Conservation (phyloP, 2,113 vertebrate species). For the Caracal caracal region DNA sequence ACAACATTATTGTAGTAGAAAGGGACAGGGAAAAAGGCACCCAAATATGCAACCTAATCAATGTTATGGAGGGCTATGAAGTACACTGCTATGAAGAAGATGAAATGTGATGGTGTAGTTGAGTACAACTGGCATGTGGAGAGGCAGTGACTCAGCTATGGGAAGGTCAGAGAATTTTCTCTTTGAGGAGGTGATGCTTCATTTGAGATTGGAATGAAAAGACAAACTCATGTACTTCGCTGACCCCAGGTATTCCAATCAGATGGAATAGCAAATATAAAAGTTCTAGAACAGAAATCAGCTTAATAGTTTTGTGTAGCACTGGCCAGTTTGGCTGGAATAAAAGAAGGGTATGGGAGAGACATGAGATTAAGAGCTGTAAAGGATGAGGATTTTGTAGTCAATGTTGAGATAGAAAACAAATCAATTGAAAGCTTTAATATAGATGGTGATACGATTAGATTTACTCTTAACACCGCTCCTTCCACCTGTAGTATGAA, state of each 20-base stretch:
- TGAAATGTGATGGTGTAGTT: not conserved
- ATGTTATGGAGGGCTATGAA: not conserved
- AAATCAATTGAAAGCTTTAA: not conserved
- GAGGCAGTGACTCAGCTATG: not conserved
- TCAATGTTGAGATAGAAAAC: not conserved
- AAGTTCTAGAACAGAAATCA: not conserved
- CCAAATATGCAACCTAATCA: not conserved
- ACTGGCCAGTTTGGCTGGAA: not conserved
- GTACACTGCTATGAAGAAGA: not conserved
- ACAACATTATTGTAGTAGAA: too few relatives aligned
- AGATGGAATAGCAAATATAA: not conserved
- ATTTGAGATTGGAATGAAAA: not conserved
- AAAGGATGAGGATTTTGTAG: not conserved
- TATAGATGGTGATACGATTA: not conserved
- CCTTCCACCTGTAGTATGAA: not conserved
- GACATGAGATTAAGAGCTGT: rapidly evolving
- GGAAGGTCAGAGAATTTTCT: not conserved
- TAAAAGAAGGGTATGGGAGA: not conserved
- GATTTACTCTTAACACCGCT: not conserved
- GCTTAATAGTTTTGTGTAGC: not conserved
- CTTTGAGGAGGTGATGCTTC: not conserved
- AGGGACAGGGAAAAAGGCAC: not conserved
- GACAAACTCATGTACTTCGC: not conserved
- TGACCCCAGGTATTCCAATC: not conserved
- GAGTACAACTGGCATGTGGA: not conserved